phyloP scores from a whole-genome alignment of 2,797 vertebrate species.

The Philypnodon macrostomus region DNA sequence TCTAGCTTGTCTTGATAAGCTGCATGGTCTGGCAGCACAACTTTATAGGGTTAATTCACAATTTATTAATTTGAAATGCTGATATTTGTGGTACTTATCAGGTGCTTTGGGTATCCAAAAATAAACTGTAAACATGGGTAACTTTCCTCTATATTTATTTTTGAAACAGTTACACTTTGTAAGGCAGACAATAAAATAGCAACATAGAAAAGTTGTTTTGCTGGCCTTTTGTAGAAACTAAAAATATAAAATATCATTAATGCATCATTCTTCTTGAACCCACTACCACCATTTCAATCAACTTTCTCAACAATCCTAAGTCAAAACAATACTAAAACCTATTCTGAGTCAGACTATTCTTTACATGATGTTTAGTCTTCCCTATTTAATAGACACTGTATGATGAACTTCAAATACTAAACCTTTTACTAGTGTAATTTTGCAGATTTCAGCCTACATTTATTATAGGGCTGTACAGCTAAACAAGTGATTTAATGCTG shows the following conservation, averaged over 20 bases:
- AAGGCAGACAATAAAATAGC: not conserved
- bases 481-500: not conserved
- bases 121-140: not conserved
- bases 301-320: slow-evolving; percentile 4
- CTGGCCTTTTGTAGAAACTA: not conserved
- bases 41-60: not conserved
- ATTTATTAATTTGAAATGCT: no score
- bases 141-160: slow-evolving; percentile 8
- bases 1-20: no score
- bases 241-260: not conserved
- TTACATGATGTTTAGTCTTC: no score
- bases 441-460: no score
- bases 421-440: no score
- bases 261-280: slow-evolving; percentile 7
- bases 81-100: not conserved
- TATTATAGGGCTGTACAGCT: not conserved
- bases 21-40: no score
- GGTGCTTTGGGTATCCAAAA: not conserved
- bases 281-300: slow-evolving; percentile 1
- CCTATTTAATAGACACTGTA: no score
- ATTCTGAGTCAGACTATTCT: no score
- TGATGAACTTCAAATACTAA: no score
- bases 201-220: not conserved
- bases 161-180: slow-evolving; percentile 14
- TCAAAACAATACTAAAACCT: no score